These are phyloP conservation scores for Colossoma macropomum DNA, from an alignment of 2,113 vertebrate species.

Conservation along the genomic window DNA sequence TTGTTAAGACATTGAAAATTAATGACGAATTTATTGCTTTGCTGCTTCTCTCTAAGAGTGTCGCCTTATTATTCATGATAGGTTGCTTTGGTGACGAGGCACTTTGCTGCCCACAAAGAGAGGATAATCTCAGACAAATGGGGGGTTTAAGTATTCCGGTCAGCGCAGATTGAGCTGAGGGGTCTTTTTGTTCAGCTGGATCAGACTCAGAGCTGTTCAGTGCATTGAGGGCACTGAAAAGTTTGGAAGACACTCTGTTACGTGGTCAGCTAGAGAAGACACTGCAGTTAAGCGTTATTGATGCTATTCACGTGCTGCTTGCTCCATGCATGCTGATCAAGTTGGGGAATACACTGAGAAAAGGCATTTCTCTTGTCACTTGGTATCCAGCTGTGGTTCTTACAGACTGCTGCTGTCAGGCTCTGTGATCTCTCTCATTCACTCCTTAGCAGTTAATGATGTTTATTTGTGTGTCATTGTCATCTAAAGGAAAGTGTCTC, in stretches of 20 bases:
- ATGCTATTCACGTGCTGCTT: slow-evolving; percentile 41
- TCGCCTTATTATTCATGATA: slow-evolving; percentile 39
- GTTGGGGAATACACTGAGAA: slow-evolving; percentile 54
- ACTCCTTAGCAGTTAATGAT: neutral
- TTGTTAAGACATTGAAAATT: neutral
- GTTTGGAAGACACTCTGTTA: slow-evolving; percentile 63
- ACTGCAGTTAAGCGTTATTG: slow-evolving; percentile 58
- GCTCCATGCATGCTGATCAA: slow-evolving; percentile 63
- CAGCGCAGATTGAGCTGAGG: slow-evolving; percentile 52
- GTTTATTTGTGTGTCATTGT: neutral
- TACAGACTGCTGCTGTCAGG: neutral
- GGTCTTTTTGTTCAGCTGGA: slow-evolving; percentile 63
- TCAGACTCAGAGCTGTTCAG: slow-evolving; percentile 52
- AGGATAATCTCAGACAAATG: slow-evolving; percentile 43
- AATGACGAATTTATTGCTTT: neutral
- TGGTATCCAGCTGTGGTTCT: neutral
- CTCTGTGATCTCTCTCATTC: neutral
- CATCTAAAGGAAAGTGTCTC: neutral
- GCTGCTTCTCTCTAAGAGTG: neutral
- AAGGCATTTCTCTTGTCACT: slow-evolving; percentile 12
- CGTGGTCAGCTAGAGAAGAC: slow-evolving; percentile 49
- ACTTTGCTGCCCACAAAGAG: slow-evolving; percentile 42
- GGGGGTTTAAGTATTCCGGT: slow-evolving; percentile 56
- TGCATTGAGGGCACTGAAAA: slow-evolving; percentile 52
- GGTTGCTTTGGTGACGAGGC: slow-evolving; percentile 56